Conservation (phyloP, 37 sponge, comb jelly and placozoan species). For the Cladorhizidae sp. region DNA sequence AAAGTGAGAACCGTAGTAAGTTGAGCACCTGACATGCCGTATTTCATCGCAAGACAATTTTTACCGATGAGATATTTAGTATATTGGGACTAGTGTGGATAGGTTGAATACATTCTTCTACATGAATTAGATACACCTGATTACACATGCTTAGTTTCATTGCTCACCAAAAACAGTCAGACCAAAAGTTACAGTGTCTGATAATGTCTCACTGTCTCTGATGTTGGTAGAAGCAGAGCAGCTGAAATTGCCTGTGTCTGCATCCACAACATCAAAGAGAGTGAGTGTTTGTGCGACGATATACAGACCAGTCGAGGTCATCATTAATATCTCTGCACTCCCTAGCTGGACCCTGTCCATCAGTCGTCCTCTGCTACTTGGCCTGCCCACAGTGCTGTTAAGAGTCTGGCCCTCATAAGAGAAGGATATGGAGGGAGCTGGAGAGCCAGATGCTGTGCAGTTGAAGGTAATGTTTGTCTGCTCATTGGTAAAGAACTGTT, state of each 20-base stretch:
- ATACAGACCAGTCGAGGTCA: not conserved
- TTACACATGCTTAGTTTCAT: not conserved
- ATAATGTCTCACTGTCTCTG: not conserved
- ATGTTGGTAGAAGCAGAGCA: conserved; percentile 37
- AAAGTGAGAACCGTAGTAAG: no score
- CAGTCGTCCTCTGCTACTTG: not conserved
- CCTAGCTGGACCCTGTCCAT: not conserved
- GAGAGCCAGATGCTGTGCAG: conserved; percentile 65
- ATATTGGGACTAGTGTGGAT: no score
- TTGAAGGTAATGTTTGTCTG: conserved; percentile 26
- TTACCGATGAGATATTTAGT: no score
- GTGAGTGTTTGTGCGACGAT: conserved; percentile 36
- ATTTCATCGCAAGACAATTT: no score
- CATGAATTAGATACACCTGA: no score
- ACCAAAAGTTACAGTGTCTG: conserved; percentile 7
- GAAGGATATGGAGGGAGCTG: conserved; percentile 63
- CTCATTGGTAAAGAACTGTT: conserved; percentile 17
- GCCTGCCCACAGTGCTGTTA: not conserved
- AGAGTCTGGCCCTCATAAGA: not conserved
- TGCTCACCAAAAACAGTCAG: conserved; percentile 42
- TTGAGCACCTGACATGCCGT: no score
- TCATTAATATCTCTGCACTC: not conserved
- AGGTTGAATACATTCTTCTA: no score
- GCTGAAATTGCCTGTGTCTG: conserved; percentile 41
- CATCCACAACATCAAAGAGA: conserved; percentile 11